Conservation (phyloP, 2,888 invertebrate genomes). For the Synergus itoensis region DNA sequence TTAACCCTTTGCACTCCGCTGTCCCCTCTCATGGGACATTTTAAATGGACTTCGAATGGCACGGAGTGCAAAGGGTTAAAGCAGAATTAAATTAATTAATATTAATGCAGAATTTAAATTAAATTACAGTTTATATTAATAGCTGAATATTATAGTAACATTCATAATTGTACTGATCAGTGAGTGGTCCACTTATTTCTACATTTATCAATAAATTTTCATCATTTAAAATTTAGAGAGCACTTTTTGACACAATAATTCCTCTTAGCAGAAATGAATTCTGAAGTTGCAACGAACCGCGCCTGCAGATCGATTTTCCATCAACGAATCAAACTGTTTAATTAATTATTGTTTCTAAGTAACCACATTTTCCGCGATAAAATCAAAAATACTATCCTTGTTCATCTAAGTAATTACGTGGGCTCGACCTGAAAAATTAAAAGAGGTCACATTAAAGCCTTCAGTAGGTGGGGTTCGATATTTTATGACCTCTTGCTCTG, state of each 20-base stretch:
- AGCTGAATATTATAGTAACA: background rate
- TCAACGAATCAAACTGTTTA: background rate
- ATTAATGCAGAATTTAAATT: background rate
- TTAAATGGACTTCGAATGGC: no score
- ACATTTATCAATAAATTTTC: background rate
- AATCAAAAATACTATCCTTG: background rate
- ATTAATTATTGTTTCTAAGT: background rate
- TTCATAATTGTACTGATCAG: background rate
- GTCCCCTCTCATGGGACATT: no score
- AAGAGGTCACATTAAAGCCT: background rate
- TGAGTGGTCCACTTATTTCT: background rate
- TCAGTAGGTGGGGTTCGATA: background rate
- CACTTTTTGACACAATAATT: background rate
- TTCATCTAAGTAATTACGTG: background rate
- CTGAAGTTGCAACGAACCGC: background rate
- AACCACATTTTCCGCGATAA: background rate
- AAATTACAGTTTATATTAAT: background rate
- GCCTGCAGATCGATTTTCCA: background rate
- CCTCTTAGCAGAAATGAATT: background rate
- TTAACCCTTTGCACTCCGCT: no score
- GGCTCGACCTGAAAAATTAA: slow-evolving; percentile 3
- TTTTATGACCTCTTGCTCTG: background rate
- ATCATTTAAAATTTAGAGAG: background rate
- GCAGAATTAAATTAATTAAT: no score
- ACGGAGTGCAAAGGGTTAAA: no score